A percentile compares a stretch with the other conserved stretches of the same genome.
Evolutionary conservation across 2,113 vertebrate genomes (phyloP).

Genomic region (Pachyramphus minor): DNA sequence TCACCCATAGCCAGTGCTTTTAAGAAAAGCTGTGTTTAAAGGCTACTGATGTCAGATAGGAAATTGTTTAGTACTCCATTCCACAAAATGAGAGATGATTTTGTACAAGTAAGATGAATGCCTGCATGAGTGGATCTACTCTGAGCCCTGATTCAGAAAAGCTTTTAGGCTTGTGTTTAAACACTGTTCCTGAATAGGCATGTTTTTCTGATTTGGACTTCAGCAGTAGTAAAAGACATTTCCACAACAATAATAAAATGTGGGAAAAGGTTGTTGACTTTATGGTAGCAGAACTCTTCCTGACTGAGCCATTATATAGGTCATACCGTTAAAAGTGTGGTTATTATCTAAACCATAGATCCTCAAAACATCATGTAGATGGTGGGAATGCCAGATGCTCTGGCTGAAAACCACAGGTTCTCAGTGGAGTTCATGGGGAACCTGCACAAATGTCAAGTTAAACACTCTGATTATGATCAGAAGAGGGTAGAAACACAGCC

Average conservation of each 20-base stretch:
- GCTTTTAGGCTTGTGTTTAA: neutral
- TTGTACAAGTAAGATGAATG: neutral
- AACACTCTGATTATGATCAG: neutral
- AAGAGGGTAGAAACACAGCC: neutral
- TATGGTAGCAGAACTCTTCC: neutral
- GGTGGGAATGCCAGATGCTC: neutral
- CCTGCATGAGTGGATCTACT: neutral
- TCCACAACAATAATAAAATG: neutral
- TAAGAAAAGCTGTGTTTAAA: neutral
- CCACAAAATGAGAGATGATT: neutral
- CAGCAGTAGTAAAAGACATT: neutral
- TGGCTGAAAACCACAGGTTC: neutral
- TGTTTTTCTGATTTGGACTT: neutral
- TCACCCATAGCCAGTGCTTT: neutral
- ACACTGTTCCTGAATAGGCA: neutral
- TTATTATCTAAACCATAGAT: neutral
- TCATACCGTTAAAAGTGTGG: neutral
- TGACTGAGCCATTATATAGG: neutral
- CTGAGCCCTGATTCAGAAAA: neutral
- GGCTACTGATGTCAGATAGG: neutral
- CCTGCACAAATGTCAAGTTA: neutral
- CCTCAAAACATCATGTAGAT: neutral
- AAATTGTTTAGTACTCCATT: neutral
- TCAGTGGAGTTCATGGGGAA: neutral
- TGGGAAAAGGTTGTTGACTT: neutral